Evolutionary conservation across 1,140 invertebrate genomes (phyloP).

Genomic region (Drosophila yakuba): DNA sequence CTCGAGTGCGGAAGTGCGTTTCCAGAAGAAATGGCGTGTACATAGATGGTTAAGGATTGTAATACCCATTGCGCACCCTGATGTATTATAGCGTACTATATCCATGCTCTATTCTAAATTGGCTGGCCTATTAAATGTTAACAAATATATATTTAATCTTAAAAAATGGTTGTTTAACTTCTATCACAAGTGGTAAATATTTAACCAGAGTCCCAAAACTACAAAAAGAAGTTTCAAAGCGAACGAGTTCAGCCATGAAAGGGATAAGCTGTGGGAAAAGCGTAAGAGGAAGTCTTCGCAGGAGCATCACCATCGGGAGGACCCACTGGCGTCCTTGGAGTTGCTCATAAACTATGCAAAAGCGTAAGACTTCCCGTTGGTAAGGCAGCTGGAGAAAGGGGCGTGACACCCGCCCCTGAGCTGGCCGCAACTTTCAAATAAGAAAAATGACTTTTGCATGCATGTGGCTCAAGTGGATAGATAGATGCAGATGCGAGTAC

Average conservation of each 20-base stretch:
- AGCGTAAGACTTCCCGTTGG: slow-evolving; percentile 16
- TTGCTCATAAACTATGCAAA: slow-evolving; percentile 29
- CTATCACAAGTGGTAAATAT: not conserved
- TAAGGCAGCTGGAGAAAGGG: not conserved
- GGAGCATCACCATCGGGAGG: slow-evolving; percentile 22
- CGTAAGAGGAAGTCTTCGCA: not conserved
- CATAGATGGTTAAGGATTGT: not conserved
- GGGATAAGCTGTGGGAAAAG: too few relatives aligned
- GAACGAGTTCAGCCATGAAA: too few relatives aligned
- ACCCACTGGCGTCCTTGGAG: slow-evolving; percentile 17
- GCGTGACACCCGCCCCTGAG: slow-evolving; percentile 13
- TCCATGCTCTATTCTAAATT: too few relatives aligned
- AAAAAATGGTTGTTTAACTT: too few relatives aligned
- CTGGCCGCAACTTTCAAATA: slow-evolving; percentile 55
- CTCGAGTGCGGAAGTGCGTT: slow-evolving; percentile 26
- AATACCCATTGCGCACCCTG: not conserved
- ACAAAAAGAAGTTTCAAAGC: too few relatives aligned
- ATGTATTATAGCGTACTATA: too few relatives aligned
- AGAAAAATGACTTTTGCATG: slow-evolving; percentile 57
- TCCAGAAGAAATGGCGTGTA: not conserved
- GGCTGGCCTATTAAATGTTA: too few relatives aligned
- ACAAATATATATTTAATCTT: too few relatives aligned
- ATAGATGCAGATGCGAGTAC: slow-evolving; percentile 11
- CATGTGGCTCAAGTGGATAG: slow-evolving; percentile 28
- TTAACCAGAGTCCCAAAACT: not conserved